Evolutionary conservation across 2,113 vertebrate genomes (phyloP).

Genomic region (Dolichallabes microphthalmus): DNA sequence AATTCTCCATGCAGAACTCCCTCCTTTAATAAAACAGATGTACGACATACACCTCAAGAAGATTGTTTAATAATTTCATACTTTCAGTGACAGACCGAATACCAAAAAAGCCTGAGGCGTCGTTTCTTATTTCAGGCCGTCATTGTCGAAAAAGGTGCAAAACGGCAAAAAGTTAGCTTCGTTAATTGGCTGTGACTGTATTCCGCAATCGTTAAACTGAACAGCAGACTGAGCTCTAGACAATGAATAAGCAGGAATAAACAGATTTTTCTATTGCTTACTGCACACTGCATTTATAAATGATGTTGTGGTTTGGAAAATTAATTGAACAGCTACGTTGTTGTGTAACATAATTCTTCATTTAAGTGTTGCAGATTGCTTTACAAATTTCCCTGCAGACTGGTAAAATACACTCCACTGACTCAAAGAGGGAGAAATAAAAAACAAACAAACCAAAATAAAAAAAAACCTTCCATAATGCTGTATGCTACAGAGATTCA

Average conservation of each 20-base stretch:
- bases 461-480: background rate
- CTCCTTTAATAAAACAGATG: slow-evolving; percentile 69
- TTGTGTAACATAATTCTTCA: background rate
- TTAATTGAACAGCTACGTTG: background rate
- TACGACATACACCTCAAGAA: slow-evolving; percentile 59
- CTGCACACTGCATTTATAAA: background rate
- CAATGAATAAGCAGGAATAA: background rate
- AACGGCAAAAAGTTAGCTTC: slow-evolving; percentile 17
- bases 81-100: slow-evolving; percentile 53
- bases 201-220: slow-evolving; percentile 1
- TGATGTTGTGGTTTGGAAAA: background rate
- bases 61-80: slow-evolving; percentile 60
- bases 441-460: background rate
- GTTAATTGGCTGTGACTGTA: slow-evolving; percentile 37
- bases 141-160: slow-evolving; percentile 7
- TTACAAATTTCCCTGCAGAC: background rate
- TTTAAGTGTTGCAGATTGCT: background rate
- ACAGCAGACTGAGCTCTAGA: slow-evolving; percentile 5
- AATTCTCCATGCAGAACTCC: slow-evolving; percentile 63
- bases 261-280: background rate
- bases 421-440: background rate
- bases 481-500: background rate
- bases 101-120: slow-evolving; percentile 45
- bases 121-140: slow-evolving; percentile 37
- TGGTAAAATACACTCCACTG: background rate